Evolutionary conservation across 2,113 vertebrate species (phyloP), one percentile per base, ranked within the genome.

Genomic region (Etheostoma spectabile): DNA sequence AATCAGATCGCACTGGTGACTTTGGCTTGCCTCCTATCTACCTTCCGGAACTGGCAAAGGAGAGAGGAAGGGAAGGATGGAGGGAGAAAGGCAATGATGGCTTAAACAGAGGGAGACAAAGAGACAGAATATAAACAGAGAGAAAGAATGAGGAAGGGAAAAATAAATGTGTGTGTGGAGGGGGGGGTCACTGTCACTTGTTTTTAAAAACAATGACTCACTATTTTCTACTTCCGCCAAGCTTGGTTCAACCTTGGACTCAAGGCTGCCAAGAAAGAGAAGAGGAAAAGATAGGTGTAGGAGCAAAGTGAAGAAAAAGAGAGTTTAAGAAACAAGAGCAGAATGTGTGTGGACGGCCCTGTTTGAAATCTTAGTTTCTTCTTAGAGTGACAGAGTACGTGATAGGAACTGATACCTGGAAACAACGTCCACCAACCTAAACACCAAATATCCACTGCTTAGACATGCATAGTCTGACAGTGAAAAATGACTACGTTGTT

Each of bases 201-300:
- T 85, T 91, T 91, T 87, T 53, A 64, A 85, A 82, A 91, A 89
- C 87, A 89, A 84, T 78, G 82, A 87, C 63, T 87, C 82, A 60
- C 59, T 72, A 30, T 71, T 73, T 79, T 86, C 67, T 77, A 53
- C 59, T 42, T 77, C 33, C 65, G 56, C 21, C 0, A 8, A 70
- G 61, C 51, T 10, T 18, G 24, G 42, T 60, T 74, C 14, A 70
- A 85, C 88, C 79, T 90, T 86, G 73, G 70, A 83, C 64, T 68
- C 18, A 6, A 84, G 51, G 62, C 52, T 53, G 59, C 6, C 0
- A 21, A 19, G 19, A 73, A 38, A 11, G 49, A 70, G 49, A 19
- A 35, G 19, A 33, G 21, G 6, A 24, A 66, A 35, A 65, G 6
- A 60, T 6, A 67, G 22, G 67, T 67, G 48, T 24, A 56, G 13